Base-by-base conservation (phyloP, 2,113 vertebrate species). In the Corydoras sp. region DNA sequence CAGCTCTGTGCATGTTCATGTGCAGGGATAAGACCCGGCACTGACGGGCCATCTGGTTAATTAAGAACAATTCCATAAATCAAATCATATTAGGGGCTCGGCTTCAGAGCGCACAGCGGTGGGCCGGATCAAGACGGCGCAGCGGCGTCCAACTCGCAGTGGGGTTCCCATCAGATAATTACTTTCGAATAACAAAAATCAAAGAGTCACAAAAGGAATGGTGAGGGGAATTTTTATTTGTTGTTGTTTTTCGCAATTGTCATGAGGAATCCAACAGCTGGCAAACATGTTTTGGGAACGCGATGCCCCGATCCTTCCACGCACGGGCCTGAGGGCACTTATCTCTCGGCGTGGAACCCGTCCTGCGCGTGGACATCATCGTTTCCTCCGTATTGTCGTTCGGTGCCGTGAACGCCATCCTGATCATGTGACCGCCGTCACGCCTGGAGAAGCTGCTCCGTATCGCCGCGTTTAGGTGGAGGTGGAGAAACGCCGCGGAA, bases 1-100 rank as follows among this genome's bases (percentile, higher is more conserved):
- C 32, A 35, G 32, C 32, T 6, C 32, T 35, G 51, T 15, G 58
- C 51, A 10, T 8, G 43, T 43, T 11, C 2, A 5, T 58, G 14
- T 12, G 24, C 8, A 30, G 11, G 65, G 6, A 3, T 35, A 29
- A 55, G 5, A 10, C 29, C 4, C 1, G 1, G 43, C 15, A 9
- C 13, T 65, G 10, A 58, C 58, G 35, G 18, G 31, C 35, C 62
- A 65, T 56, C 43, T 72, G 56, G 48, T 31, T 53, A 66, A 60
- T 53, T 66, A 56, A 66, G 56, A 73, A 73, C 55, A 66, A 61
- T 43, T 73, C 48, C 18, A 66, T 73, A 73, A 73, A 73, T 66
- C 29, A 18, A 53, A 6, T 73, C 10, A 9, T 32, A n/a, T 73
- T 15, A 15, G 29, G 54, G 59, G 30, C 56, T 67, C 54, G 58